These are phyloP conservation scores for Macrobrachium rosenbergii DNA, from an alignment of 1,140 invertebrate genomes.

Conservation along the genomic window DNA sequence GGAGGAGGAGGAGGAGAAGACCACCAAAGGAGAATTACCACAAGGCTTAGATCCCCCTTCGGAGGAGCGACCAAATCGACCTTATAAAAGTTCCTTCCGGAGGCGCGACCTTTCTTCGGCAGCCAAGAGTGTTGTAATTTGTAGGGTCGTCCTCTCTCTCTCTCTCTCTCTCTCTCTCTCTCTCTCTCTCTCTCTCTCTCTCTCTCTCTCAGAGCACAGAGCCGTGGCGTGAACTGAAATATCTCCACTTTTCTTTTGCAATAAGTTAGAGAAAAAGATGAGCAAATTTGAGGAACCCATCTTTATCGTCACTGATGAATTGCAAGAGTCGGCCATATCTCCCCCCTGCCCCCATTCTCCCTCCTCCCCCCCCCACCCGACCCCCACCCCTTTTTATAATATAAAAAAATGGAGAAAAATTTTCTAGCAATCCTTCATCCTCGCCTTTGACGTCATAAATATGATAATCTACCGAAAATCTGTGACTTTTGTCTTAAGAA, in stretches of 20 bases:
- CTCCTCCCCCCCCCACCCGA: background rate
- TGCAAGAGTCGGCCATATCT: background rate
- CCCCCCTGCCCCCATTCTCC: background rate
- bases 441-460: background rate
- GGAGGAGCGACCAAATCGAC: background rate
- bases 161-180: too few relatives aligned
- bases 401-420: too few relatives aligned
- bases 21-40: background rate
- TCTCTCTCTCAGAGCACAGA: too few relatives aligned
- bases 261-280: background rate
- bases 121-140: constrained; percentile 36
- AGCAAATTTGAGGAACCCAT: too few relatives aligned
- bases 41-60: background rate
- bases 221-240: constrained; percentile 26
- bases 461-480: background rate
- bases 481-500: background rate
- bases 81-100: background rate
- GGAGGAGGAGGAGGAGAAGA: too few relatives aligned
- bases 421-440: background rate
- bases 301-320: too few relatives aligned
- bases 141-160: constrained; percentile 30
- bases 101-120: background rate
- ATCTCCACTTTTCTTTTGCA: constrained; percentile 40
- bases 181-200: too few relatives aligned
- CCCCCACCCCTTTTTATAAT: background rate